Evolutionary conservation across 1,140 invertebrate species (phyloP), one percentile per base, ranked within the genome.

Genomic region (Euglossa dilemma): DNA sequence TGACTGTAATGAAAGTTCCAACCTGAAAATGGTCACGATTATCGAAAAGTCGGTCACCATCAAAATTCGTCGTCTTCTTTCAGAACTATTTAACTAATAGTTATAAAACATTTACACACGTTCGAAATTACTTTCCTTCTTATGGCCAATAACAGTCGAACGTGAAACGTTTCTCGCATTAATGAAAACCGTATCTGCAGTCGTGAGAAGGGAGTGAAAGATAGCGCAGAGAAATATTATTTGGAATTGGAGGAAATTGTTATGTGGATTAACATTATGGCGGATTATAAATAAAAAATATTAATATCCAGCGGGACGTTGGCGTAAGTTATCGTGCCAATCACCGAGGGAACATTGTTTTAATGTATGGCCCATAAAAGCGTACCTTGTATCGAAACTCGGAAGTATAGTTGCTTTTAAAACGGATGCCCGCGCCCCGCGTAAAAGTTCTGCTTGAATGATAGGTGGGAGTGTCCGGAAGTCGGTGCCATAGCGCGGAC

Each of bases 391-490:
- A 76, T 82, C 72, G 61, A 80, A 84, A 72, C 52, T 61, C 83
- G 69, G 83, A 84, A 80, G 77, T 84, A 84, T 84, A 84, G 70
- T 71, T 80, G 61, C 69, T 80, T 84, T 73, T 84, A 67, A 59
- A 84, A 80, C 77, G 70, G 77, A 80, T 57, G 70, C 70, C 77
- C 77, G 69, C 63, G 47, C 70, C 70, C 47, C 59, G 67, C 66
- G 76, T 83, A 83, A 83, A 84, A 80, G 50, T 80, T 74, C 69
- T 28, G 28, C 36, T 80, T 67, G 83, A 84, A 84, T 80, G 83
- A 84, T 84, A 84, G 83, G 82, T 83, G 76, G 82, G 83, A 84
- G 77, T 72, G 83, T 47, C 83, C 77, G 77, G 83, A 84, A 80
- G 50, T 52, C 77, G 23, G 63, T 84, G 54, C 57, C 83, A 80